Percentiles rank a stretch among this genome's conserved stretches.
phyloP scores from a whole-genome alignment of 2,113 vertebrate species.

The Thunnus maccoyii region DNA sequence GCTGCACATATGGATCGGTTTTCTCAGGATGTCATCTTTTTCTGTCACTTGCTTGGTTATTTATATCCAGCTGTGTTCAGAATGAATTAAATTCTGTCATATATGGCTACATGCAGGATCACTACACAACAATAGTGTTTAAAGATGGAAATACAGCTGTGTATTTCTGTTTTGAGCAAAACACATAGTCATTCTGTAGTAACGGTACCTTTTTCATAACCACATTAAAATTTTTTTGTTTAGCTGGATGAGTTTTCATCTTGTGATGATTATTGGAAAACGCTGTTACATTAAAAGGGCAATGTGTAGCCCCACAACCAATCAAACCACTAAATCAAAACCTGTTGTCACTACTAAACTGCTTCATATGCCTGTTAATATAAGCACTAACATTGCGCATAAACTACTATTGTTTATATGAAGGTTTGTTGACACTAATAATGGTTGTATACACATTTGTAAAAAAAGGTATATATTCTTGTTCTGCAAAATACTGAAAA shows the following conservation, averaged over 20 bases:
- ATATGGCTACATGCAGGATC: neutral
- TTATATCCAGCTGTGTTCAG: neutral
- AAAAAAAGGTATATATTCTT: neutral
- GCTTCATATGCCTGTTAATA: neutral
- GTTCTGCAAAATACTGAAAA: too few relatives aligned
- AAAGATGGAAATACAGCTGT: neutral
- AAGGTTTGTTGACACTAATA: neutral
- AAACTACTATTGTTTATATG: neutral
- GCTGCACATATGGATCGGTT: neutral
- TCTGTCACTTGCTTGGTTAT: neutral
- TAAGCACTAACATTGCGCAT: neutral
- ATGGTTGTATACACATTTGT: neutral
- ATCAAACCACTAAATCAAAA: neutral
- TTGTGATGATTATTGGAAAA: neutral
- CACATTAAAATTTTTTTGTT: too few relatives aligned
- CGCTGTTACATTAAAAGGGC: neutral
- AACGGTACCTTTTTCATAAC: neutral
- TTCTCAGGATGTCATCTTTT: too few relatives aligned
- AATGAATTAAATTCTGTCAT: neutral
- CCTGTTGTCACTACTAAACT: neutral
- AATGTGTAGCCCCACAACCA: neutral
- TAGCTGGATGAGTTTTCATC: too few relatives aligned
- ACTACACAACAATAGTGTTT: neutral
- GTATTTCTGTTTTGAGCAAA: neutral
- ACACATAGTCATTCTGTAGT: neutral